Evolutionary conservation across 2,888 invertebrate genomes (phyloP).

Genomic region (Leptopilina syphax): DNA sequence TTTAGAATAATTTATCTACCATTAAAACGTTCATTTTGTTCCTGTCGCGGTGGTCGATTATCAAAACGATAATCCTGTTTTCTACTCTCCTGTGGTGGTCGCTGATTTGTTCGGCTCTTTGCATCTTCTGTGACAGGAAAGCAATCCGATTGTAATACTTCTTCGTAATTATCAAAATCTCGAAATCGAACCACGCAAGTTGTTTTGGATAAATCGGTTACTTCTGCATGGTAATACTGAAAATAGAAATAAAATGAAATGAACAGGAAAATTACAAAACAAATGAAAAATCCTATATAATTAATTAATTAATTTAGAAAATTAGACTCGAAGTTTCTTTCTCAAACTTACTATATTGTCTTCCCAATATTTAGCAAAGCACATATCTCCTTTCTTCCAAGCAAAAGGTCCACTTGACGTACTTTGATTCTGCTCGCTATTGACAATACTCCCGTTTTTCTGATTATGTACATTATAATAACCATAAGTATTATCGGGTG

Average conservation of each 20-base stretch:
- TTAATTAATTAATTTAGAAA: too few species aligned
- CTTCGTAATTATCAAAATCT: constrained; percentile 94
- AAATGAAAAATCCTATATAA: not conserved
- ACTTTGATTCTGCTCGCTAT: constrained; percentile 58
- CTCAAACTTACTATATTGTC: constrained; percentile 84
- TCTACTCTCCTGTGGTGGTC: constrained; percentile 59
- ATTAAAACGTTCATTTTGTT: constrained; percentile 67
- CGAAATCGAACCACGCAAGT: constrained; percentile 92
- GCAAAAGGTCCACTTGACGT: constrained; percentile 71
- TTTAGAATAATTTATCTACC: constrained; percentile 54
- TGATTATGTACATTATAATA: constrained; percentile 53
- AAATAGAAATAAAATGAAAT: constrained; percentile 48
- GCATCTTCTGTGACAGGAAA: constrained; percentile 80
- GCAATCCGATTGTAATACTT: constrained; percentile 90
- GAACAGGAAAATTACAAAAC: constrained; percentile 1
- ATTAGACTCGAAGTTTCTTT: too few species aligned
- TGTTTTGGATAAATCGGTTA: constrained; percentile 88
- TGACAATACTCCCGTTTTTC: constrained; percentile 63
- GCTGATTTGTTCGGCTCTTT: constrained; percentile 59
- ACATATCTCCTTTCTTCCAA: constrained; percentile 90
- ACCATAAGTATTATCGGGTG: constrained; percentile 43
- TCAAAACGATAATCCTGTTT: constrained; percentile 65
- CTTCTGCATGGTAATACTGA: constrained; percentile 90
- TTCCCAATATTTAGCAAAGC: constrained; percentile 95
- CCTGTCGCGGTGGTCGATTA: constrained; percentile 68